phyloP scores from a whole-genome alignment of 2,797 vertebrate genomes.

The Tragopan temminckii region DNA sequence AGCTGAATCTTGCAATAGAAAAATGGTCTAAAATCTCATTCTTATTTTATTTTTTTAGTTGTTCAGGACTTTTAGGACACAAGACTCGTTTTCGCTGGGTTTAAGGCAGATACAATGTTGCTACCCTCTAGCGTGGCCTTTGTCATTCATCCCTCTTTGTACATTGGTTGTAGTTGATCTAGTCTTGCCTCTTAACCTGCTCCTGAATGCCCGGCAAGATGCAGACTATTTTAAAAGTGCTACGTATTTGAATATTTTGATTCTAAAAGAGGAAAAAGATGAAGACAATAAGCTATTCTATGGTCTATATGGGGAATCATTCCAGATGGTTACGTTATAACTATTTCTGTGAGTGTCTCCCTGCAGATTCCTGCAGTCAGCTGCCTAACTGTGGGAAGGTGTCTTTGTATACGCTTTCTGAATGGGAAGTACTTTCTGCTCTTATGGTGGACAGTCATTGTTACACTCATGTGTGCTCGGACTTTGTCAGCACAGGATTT shows the following conservation, averaged over 20 bases:
- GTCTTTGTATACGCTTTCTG: neutral
- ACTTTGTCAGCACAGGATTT: conserved; percentile 19
- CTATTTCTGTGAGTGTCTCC: neutral
- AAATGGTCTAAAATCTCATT: neutral
- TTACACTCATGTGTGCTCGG: neutral
- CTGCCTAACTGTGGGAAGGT: neutral
- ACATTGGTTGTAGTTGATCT: neutral
- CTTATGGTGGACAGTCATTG: neutral
- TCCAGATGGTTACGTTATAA: neutral
- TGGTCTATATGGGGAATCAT: neutral
- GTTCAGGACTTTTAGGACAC: neutral
- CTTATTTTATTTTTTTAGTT: neutral
- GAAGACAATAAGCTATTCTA: neutral
- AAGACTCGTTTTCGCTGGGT: neutral
- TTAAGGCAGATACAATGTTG: neutral
- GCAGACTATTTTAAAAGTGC: neutral
- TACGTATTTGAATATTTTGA: neutral
- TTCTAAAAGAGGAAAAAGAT: conserved; percentile 14
- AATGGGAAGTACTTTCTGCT: neutral
- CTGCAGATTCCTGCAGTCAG: neutral
- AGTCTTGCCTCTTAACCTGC: neutral
- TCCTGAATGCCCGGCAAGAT: neutral
- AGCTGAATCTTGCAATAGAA: neutral
- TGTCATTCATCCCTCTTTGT: neutral
- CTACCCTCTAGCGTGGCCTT: fast-evolving